Evolutionary conservation across 2,113 vertebrate species (phyloP).

Genomic region (Bothrops jararaca): DNA sequence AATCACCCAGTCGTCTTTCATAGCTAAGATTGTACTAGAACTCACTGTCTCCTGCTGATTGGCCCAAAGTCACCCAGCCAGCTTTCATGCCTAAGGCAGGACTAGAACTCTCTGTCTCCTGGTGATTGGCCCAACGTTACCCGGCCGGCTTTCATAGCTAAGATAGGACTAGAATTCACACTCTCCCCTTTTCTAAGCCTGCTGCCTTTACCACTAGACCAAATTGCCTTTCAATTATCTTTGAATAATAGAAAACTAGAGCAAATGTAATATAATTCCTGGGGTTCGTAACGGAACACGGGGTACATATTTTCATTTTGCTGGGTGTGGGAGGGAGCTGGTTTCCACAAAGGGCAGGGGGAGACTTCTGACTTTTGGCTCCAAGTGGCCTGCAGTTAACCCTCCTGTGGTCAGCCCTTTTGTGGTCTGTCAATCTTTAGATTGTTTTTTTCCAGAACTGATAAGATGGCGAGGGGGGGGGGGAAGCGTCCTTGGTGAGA

Average conservation of each 20-base stretch:
- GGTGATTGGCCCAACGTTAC: not conserved
- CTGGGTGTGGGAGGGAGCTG: fast-evolving
- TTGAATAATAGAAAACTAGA: not conserved
- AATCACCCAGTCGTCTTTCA: too few relatives aligned
- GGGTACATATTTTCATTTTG: not conserved
- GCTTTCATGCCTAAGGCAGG: too few relatives aligned
- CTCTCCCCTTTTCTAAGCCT: not conserved
- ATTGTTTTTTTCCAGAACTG: not conserved
- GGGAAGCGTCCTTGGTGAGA: not conserved
- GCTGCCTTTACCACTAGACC: not conserved
- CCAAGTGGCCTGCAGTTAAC: not conserved
- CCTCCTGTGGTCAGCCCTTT: not conserved
- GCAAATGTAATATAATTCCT: not conserved
- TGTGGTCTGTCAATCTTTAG: not conserved
- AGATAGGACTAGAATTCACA: not conserved
- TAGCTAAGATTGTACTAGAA: too few relatives aligned
- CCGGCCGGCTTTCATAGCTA: not conserved
- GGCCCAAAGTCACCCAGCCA: too few relatives aligned
- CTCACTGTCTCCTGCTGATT: too few relatives aligned
- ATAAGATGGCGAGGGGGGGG: fast-evolving
- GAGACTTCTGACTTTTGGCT: not conserved
- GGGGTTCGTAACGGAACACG: not conserved
- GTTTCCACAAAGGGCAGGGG: not conserved
- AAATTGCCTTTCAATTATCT: not conserved
- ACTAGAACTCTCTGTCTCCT: too few relatives aligned